Evolutionary conservation across 1,140 invertebrate species (phyloP).

Genomic region (Saccostrea cuccullata): DNA sequence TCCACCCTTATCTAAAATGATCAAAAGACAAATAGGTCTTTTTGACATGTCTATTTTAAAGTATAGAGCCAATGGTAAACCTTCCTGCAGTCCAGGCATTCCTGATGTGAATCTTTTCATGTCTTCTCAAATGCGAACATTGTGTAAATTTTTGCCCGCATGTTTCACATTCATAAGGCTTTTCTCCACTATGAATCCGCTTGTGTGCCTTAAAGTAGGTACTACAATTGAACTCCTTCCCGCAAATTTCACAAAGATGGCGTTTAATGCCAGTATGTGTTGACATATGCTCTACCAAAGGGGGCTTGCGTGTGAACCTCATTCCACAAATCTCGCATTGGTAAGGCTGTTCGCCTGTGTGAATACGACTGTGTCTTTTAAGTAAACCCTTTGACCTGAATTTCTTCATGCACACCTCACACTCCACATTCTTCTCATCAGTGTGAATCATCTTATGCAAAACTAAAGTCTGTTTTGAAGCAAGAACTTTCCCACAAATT

Average conservation of each 20-base stretch:
- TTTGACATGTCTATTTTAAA: not conserved
- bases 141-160: constrained; percentile 85
- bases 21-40: too few species aligned
- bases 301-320: constrained; percentile 84
- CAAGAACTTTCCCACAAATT: not conserved
- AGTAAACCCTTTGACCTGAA: constrained; percentile 88
- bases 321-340: constrained; percentile 93
- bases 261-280: constrained; percentile 78
- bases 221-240: constrained; percentile 18
- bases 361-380: constrained; percentile 78
- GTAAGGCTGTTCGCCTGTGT: constrained; percentile 92
- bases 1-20: too few species aligned
- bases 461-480: not conserved
- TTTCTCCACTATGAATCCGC: constrained; percentile 37
- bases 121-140: constrained; percentile 64
- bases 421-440: constrained; percentile 80
- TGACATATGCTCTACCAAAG: constrained; percentile 83
- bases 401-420: constrained; percentile 92
- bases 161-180: constrained; percentile 41
- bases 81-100: constrained; percentile 88
- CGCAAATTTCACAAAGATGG: constrained; percentile 40
- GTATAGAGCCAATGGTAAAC: constrained; percentile 26
- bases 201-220: constrained; percentile 31
- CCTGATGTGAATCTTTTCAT: constrained; percentile 66
- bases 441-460: not conserved